Percentiles rank a stretch among this genome's conserved stretches.
Evolutionary conservation across 1,140 invertebrate genomes (phyloP).

Genomic region (Ostrea edulis): DNA sequence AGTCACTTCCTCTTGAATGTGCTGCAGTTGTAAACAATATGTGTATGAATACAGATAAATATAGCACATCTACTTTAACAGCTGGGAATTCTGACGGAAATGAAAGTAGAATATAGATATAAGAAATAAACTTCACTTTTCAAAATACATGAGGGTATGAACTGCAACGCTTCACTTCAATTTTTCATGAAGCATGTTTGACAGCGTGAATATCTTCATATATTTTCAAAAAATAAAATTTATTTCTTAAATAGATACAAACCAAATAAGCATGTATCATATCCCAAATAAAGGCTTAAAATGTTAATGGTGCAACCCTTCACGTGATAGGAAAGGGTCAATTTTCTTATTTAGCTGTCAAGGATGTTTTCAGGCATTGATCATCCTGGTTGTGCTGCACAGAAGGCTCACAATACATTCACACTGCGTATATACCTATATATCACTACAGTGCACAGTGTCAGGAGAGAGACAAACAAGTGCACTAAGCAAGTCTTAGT

Average conservation of each 20-base stretch:
- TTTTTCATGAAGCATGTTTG: too few relatives aligned
- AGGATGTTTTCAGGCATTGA: constrained; percentile 14
- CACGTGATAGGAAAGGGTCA: constrained; percentile 12
- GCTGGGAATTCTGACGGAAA: too few relatives aligned
- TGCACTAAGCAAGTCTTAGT: neutral
- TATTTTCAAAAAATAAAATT: too few relatives aligned
- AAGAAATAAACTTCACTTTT: too few relatives aligned
- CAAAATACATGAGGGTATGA: too few relatives aligned
- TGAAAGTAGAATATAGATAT: too few relatives aligned
- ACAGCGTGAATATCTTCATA: too few relatives aligned
- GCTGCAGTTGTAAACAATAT: too few relatives aligned
- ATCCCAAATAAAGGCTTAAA: neutral
- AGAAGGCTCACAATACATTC: neutral
- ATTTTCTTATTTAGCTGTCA: constrained; percentile 4
- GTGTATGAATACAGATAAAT: too few relatives aligned
- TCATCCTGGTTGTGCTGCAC: neutral
- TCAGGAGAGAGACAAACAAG: neutral
- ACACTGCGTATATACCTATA: neutral
- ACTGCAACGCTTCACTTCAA: too few relatives aligned
- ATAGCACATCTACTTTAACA: too few relatives aligned
- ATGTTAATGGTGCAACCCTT: neutral
- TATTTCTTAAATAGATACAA: neutral
- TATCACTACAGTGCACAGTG: neutral
- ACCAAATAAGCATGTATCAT: neutral
- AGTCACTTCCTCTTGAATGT: too few relatives aligned